phyloP scores from a whole-genome alignment of 2,113 vertebrate species.

The Oncorhynchus mykiss region DNA sequence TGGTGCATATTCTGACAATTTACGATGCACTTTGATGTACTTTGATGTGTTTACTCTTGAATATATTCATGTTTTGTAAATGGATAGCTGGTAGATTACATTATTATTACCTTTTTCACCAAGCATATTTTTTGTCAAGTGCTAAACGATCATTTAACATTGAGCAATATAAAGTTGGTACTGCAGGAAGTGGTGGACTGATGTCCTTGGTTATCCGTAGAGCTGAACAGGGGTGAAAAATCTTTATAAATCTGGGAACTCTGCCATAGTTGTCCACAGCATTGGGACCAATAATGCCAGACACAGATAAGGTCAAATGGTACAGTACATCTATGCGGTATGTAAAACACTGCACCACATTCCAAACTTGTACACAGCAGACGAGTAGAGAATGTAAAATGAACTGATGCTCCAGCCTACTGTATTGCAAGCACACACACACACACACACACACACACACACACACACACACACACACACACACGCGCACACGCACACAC shows the following conservation, averaged over 20 bases:
- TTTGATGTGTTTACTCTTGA: background rate
- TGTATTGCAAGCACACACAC: background rate
- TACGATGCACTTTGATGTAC: background rate
- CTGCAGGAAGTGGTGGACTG: background rate
- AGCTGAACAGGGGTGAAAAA: no score
- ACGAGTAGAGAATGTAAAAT: background rate
- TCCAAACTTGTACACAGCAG: no score
- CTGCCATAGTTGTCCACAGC: conserved; percentile 15
- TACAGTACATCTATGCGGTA: background rate
- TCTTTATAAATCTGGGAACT: conserved; percentile 4
- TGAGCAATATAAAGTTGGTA: no score
- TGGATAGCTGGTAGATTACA: background rate
- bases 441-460: background rate
- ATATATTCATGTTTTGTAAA: conserved; percentile 6
- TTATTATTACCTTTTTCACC: no score
- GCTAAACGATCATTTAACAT: no score
- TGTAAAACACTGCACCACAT: conserved; percentile 23
- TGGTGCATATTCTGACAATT: background rate
- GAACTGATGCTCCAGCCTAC: background rate
- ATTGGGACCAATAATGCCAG: background rate
- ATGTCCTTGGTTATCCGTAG: background rate
- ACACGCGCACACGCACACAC: background rate
- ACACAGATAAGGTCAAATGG: background rate
- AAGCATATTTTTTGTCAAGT: no score
- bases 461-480: background rate